Evolutionary conservation across 2,113 vertebrate species (phyloP), one percentile per base, ranked within the genome.

Genomic region (Peromyscus californicus): DNA sequence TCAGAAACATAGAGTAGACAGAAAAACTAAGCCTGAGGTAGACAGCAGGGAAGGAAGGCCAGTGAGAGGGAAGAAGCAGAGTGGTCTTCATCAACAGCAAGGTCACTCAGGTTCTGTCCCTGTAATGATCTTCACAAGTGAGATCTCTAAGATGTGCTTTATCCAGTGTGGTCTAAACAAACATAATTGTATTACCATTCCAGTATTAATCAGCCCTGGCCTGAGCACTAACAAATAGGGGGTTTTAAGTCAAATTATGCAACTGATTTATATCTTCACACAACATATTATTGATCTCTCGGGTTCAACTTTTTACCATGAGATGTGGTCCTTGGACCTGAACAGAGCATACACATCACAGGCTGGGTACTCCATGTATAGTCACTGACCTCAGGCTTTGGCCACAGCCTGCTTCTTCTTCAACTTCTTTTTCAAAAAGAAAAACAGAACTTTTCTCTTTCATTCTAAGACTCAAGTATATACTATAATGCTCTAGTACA

Each of bases 201-300:
- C 22, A 85, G 33, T 76, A 31, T 67, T 54, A 70, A 57, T 85
- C 61, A 89, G 3, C 61, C 16, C 39, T 48, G 87, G 15, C 31
- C 29, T 57, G 3, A 93, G 31, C 29, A 57, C 1, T 59, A 74
- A 4, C 16, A 93, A 95, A 45, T 79, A n/a, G 54, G 65, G 31
- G 21, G 76, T 79, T 95, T 67, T 83, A 93, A 54, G 83, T 69
- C 93, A 65, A 97, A 96, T 5, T 1, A 10, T 78, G 6, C 31
- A 45, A 65, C 59, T 74, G 63, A 91, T 94, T 76, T 36, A 10
- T 74, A 42, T n/a, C 42, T 92, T 93, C 19, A 19, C 69, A 22
- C 8, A 3, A 88, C 61, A 3, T 61, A 48, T 48, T 84, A 90
- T 42, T 93, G 39, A 67, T 67, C 3, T 82, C n/a, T 78, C 10